A percentile compares a stretch with the other conserved stretches of the same genome.
These are phyloP conservation scores for Hylyphantes graminicola DNA, from an alignment of 1,140 invertebrate species.

Conservation along the genomic window DNA sequence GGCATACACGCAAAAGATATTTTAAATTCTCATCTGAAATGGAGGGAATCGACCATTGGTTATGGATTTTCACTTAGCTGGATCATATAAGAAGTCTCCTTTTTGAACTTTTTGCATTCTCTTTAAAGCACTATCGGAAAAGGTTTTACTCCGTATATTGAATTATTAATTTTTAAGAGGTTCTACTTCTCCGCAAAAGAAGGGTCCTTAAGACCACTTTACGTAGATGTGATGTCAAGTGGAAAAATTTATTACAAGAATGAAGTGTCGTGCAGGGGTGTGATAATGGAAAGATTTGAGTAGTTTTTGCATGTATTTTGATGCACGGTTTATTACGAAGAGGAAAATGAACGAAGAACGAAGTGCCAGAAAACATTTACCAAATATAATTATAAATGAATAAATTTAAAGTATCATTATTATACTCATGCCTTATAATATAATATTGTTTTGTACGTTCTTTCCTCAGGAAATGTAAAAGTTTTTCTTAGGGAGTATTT, in stretches of 20 bases:
- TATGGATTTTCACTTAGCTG: conserved; percentile 44
- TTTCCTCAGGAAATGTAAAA: too few relatives aligned
- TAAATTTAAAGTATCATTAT: too few relatives aligned
- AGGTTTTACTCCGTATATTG: conserved; percentile 42
- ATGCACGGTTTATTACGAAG: too few relatives aligned
- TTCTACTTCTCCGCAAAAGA: not conserved
- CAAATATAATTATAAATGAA: too few relatives aligned
- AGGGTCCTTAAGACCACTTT: not conserved
- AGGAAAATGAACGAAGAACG: too few relatives aligned
- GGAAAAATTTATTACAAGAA: not conserved
- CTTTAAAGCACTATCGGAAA: conserved; percentile 30
- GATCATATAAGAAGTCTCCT: conserved; percentile 15
- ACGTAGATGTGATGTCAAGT: conserved; percentile 14
- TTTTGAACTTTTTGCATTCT: not conserved
- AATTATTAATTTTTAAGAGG: conserved; percentile 43
- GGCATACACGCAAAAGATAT: conserved; percentile 5
- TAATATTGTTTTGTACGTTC: too few relatives aligned
- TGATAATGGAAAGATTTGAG: not conserved
- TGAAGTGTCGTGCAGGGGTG: not conserved
- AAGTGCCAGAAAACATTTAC: too few relatives aligned
- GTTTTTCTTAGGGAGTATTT: too few relatives aligned
- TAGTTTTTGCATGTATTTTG: too few relatives aligned
- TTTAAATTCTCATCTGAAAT: conserved; percentile 9
- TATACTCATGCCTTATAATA: too few relatives aligned
- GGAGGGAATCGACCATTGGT: conserved; percentile 26